Base-by-base conservation (phyloP, 37 sponge, comb jelly and placozoan species). In the Beroe ovata region DNA sequence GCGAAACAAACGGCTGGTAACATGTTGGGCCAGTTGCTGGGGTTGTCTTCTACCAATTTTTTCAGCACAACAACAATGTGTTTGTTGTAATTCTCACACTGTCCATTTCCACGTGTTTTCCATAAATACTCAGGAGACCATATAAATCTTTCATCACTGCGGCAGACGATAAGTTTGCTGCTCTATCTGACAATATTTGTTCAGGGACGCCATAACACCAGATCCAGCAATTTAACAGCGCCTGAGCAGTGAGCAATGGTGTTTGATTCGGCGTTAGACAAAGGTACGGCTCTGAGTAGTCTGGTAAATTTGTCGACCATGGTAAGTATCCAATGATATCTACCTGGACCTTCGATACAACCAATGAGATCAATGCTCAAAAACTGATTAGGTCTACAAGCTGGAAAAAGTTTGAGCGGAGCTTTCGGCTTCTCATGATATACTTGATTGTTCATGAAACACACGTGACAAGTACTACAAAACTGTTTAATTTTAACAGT, bases 51-150 rank as follows among this genome's bases (percentile, higher is more conserved):
- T 2, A 77, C 84, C 21, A 77, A 29, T 25, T 77, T 77, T 23
- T 77, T 77, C 4, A 77, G 1, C n/a, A 77, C 28, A 1, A 77
- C 84, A 1, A 77, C 28, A 4, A 77, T 37, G 23, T 39, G 42
- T 40, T 77, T 77, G 21, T 77, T 77, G 84, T 42, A 77, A 25
- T 40, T 77, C 38, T 77, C 84, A n/a, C 54, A 39, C 47, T 42
- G 84, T 40, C 84, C 84, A 41, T 77, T 77, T 2, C 84, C 42
- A n/a, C 28, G 42, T 8, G 23, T 1, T 3, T n/a, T 23, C 41
- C 41, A 4, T 40, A 42, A 20, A 77, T 36, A 1, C 47, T n/a
- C 23, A 77, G 3, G n/a, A 77, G 42, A 4, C 33, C 41, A 19
- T 77, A 77, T 14, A 77, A 25, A 0, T 28, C 22, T 42, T 42